A percentile compares a stretch with the other conserved stretches of the same genome.
These are phyloP conservation scores for Oreochromis niloticus DNA, from an alignment of 2,113 vertebrate genomes.

Conservation along the genomic window DNA sequence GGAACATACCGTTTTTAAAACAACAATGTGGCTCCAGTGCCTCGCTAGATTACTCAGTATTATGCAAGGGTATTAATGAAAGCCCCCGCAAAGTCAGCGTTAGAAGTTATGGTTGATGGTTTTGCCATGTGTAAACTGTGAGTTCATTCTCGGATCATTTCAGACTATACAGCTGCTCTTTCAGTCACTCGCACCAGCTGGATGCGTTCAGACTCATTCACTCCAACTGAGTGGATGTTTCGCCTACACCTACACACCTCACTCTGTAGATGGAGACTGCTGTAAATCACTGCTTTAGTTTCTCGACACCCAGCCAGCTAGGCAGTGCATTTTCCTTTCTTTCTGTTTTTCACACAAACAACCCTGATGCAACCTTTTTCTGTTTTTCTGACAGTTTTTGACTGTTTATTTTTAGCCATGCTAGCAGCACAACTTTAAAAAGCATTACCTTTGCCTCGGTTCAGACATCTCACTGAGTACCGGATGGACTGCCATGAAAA, in stretches of 20 bases:
- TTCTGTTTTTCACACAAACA: background rate
- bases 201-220: conserved; percentile 22
- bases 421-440: background rate
- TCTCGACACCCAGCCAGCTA: background rate
- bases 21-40: conserved; percentile 30
- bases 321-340: background rate
- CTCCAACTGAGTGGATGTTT: background rate
- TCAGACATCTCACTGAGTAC: background rate
- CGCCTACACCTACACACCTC: conserved; percentile 23
- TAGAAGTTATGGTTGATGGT: conserved; percentile 21
- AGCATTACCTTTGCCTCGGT: background rate
- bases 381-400: background rate
- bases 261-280: background rate
- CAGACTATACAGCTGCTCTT: conserved; percentile 40
- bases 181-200: conserved; percentile 34
- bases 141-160: conserved; percentile 37
- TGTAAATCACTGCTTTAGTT: conserved; percentile 9
- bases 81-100: background rate
- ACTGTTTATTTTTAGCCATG: background rate
- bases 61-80: conserved; percentile 6
- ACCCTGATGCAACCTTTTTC: background rate
- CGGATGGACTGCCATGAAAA: background rate
- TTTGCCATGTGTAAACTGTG: conserved; percentile 46
- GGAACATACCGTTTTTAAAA: conserved; percentile 25
- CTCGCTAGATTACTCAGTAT: conserved; percentile 7